Evolutionary conservation across 2,888 invertebrate species (phyloP), one percentile per base, ranked within the genome.

Genomic region (Lottia gigantea): DNA sequence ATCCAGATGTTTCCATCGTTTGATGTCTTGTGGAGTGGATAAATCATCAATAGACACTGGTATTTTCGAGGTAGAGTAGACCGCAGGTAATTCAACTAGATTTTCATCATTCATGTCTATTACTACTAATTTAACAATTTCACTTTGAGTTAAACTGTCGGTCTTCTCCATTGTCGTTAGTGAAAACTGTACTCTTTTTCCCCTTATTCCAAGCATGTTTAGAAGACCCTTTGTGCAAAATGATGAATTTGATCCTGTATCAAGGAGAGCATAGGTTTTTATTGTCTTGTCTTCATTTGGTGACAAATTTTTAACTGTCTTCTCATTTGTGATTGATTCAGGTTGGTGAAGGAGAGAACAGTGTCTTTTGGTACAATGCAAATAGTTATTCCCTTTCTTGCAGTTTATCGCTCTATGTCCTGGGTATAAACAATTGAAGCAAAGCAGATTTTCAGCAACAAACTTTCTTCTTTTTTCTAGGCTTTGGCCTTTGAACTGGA

Each of bases 291-390:
- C 25, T 8, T 55, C 47, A 26, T 55, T 64, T 45, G 40, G 14
- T 49, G 23, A 45, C 12, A 67, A 47, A 12, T 23, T 62, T 0
- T 67, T 64, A 15, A 71, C 71, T 14, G 69, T 26, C n/a, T n/a
- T 64, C 7, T 11, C 12, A 16, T 67, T 6, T 1, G 14, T 25
- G 7, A 55, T 46, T 11, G 15, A n/a, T 15, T 15, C n/a, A 4
- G 49, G 49, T 49, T 49, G 49, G 15, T 49, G 49, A 4, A 49
- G n/a, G 16, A 49, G 49, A 6, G 49, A n/a, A 15, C n/a, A n/a
- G 15, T 49, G 49, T 14, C 49, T 8, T 49, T n/a, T n/a, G 6
- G 15, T 6, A n/a, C 49, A 49, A 6, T 49, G n/a, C 49, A n/a
- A n/a, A 49, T 15, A 49, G 16, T 19, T 49, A 49, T n/a, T n/a